Evolutionary conservation across 2,113 vertebrate species (phyloP), one percentile per base, ranked within the genome.

Genomic region (Leiothrix lutea): DNA sequence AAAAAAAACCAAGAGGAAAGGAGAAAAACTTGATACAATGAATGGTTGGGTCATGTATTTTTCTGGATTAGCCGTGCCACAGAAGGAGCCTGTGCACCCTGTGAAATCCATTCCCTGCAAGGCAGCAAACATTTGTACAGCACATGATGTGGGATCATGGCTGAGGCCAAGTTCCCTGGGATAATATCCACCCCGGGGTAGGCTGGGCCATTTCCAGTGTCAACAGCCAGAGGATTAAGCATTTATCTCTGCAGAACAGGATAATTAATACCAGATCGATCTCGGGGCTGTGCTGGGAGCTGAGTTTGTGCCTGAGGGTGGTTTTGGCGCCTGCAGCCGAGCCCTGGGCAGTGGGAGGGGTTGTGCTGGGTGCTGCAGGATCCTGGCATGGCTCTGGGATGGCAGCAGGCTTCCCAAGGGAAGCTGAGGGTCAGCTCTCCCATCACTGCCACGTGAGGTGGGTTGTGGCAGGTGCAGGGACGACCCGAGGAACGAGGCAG

Each of bases 181-280:
- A 60, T 93, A 72, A 91, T 81, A 94, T 95, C 95, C 96, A 92
- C 88, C 94, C 87, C 6, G 4, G 94, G 87, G 71, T 67, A 93
- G 73, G 33, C 65, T 97, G 97, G 96, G 94, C 87, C 80, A 12
- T 73, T 97, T 98, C 97, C 97, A 98, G 95, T 86, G 81, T 97
- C 97, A 97, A 97, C 96, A 97, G 94, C 75, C 85, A 56, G 67
- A 83, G 96, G 92, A 97, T 97, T 97, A 98, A 97, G 91, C 95
- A 86, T 96, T 97, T 97, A 96, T 94, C 97, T 95, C 54, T 87
- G 57, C 74, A 91, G 96, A 97, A 18, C 83, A n/a, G 91, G 74
- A 11, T 97, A 97, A 97, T 98, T 93, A 95, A 93, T 94, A 91
- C 67, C 98, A 98, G 97, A 96, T 86, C 92, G 10, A 92, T 82